phyloP scores from a whole-genome alignment of 2,113 vertebrate genomes.

The Mirza zaza region DNA sequence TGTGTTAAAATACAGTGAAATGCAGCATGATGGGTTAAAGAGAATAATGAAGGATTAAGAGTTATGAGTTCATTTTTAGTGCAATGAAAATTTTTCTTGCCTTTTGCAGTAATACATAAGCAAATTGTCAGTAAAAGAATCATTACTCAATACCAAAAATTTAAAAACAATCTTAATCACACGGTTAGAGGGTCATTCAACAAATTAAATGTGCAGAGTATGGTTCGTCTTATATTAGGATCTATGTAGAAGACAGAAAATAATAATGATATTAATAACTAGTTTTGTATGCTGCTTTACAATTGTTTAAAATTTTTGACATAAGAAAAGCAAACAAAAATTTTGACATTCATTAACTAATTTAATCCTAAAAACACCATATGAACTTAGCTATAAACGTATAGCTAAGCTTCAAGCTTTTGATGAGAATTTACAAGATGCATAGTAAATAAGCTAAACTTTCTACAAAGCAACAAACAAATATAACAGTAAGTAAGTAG shows the following conservation, averaged over 20 bases:
- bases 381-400: background rate
- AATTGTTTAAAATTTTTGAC: background rate
- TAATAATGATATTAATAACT: background rate
- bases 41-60: background rate
- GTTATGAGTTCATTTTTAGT: background rate
- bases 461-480: slow-evolving; percentile 22
- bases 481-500: background rate
- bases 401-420: background rate
- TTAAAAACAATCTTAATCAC: slow-evolving; percentile 1
- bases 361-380: background rate
- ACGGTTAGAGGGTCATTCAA: background rate
- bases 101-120: background rate
- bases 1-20: background rate
- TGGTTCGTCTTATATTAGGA: background rate
- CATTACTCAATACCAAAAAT: background rate
- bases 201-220: background rate
- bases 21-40: background rate
- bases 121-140: background rate
- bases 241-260: slow-evolving; percentile 2
- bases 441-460: background rate
- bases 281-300: background rate
- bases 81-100: background rate
- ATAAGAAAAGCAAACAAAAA: background rate
- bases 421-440: background rate
- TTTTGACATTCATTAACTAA: slow-evolving; percentile 27